Conservation (phyloP, 2,888 invertebrate genomes). For the Hypsopygia costalis region DNA sequence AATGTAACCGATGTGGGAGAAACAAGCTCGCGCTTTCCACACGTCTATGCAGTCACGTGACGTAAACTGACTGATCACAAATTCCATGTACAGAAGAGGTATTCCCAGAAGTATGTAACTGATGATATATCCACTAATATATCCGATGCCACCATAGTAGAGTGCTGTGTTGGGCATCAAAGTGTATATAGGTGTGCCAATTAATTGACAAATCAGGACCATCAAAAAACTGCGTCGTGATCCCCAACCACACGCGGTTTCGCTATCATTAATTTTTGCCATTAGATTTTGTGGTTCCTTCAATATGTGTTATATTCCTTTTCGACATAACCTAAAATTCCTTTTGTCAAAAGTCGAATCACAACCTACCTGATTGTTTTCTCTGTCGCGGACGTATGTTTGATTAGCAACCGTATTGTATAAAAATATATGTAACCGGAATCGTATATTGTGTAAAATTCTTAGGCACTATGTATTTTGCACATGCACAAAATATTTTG, state of each 20-base stretch:
- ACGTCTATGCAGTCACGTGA: constrained; percentile 54
- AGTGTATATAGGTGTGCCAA: constrained; percentile 36
- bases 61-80: constrained; percentile 60
- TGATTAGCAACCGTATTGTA: too few species aligned
- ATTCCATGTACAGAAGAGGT: constrained; percentile 63
- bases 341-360: too few species aligned
- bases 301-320: too few species aligned
- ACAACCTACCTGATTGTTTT: too few species aligned
- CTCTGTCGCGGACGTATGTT: too few species aligned
- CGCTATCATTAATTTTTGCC: too few species aligned
- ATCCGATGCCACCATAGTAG: constrained; percentile 40
- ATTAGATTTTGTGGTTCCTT: too few species aligned
- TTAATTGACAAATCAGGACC: constrained; percentile 40
- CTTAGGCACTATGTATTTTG: too few species aligned
- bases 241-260: not conserved
- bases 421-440: too few species aligned
- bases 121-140: constrained; percentile 30
- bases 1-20: constrained; percentile 57
- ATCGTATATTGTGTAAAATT: too few species aligned
- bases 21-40: constrained; percentile 51
- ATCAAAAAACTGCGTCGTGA: constrained; percentile 32
- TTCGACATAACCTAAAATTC: too few species aligned
- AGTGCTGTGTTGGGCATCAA: constrained; percentile 38
- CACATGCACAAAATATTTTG: too few species aligned
- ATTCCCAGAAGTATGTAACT: constrained; percentile 46